Base-by-base conservation (phyloP, 2,113 vertebrate species). In the Acrocephalus arundinaceus region DNA sequence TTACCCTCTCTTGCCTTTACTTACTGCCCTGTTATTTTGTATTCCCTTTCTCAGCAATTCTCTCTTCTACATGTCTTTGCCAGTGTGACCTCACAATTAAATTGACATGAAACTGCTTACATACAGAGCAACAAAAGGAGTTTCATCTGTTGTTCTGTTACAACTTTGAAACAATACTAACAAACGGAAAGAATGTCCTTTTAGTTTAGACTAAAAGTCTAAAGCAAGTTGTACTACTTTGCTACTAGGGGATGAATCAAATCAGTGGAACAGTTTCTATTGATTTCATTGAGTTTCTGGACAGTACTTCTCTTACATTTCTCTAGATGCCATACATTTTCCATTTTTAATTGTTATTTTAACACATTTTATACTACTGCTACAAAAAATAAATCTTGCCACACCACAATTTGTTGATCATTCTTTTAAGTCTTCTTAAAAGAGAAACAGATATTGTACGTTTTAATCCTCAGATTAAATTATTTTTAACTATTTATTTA, bases 401-500 rank as follows among this genome's bases (percentile, higher is more conserved):
- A 84, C 33, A 55, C 30, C 1, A 1, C 52, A 85, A 57, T 78
- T 83, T 58, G 61, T 88, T 93, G 31, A 89, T 66, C 57, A 89
- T 3, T 1, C 10, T 73, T 92, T 67, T 33, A 95, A 95, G 61
- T 25, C 20, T 59, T 86, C 68, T 54, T 55, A 72, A 84, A 94
- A 77, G 65, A 89, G 37, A 90, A 96, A 83, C 8, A 57, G 11
- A 77, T 85, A 78, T 90, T 62, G 13, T 71, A 84, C 4, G 0
- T 86, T 87, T 94, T 75, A 85, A 75, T 89, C 61, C 37, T 39
- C 37, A 39, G 37, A 39, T 39, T 39, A 39, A 39, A 39, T 39
- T 39, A 78, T 90, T 94, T 93, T 95, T 89, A 92, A 84, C 89
- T 95, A 77, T 81, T 90, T 48, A 78, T 94, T 92, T 96, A 86